These are phyloP conservation scores for Hippocampus abdominalis DNA, from an alignment of 2,113 vertebrate species.

Conservation along the genomic window DNA sequence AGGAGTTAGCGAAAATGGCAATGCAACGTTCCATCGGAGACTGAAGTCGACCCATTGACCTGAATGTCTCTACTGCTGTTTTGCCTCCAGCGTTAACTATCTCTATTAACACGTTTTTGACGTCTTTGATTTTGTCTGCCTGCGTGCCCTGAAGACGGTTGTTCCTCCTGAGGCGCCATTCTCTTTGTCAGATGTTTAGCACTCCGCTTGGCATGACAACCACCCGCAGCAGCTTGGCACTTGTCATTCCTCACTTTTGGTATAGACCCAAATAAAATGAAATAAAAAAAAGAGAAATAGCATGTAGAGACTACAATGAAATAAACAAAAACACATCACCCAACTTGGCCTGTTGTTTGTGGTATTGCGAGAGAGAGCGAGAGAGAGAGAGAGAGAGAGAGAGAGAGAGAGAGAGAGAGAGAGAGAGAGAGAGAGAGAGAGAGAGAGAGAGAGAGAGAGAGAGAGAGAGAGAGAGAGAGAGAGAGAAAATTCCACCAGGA, in stretches of 20 bases:
- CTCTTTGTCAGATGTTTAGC: conserved; percentile 32
- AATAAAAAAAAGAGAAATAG: neutral
- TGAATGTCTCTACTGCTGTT: conserved; percentile 63
- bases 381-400: too few species aligned
- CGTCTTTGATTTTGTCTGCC: conserved; percentile 53
- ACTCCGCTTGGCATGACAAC: conserved; percentile 39
- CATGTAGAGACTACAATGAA: conserved; percentile 32
- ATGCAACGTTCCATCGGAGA: conserved; percentile 47
- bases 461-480: conserved; percentile 9
- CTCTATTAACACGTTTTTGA: conserved; percentile 61
- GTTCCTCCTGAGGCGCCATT: conserved; percentile 35
- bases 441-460: too few species aligned
- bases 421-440: too few species aligned
- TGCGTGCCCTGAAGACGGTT: conserved; percentile 44
- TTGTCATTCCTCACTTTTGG: conserved; percentile 40
- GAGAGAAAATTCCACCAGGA: conserved; percentile 14
- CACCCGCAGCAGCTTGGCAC: conserved; percentile 1
- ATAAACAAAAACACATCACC: conserved; percentile 13
- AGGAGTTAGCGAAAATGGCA: conserved; percentile 56
- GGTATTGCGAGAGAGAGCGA: conserved; percentile 8
- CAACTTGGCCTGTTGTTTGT: conserved; percentile 42
- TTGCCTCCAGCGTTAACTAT: conserved; percentile 57
- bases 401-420: too few species aligned
- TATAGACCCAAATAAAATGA: conserved; percentile 20
- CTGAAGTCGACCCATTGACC: conserved; percentile 64